These are phyloP conservation scores for Apamea sordens DNA, from an alignment of 2,888 invertebrate species.

Conservation along the genomic window DNA sequence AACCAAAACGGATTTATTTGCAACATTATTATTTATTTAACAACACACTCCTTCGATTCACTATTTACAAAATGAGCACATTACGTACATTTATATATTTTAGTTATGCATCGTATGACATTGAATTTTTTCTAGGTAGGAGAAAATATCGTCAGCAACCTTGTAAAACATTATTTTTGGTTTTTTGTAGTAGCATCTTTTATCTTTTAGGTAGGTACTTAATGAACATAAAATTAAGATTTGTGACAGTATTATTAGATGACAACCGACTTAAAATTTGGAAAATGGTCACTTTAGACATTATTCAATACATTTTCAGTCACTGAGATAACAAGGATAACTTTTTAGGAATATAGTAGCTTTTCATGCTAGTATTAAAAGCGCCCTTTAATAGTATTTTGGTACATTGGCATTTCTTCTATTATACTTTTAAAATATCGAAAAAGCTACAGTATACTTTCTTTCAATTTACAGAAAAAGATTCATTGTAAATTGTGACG, in stretches of 20 bases:
- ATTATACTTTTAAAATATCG: constrained; percentile 9
- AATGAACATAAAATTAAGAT: constrained; percentile 17
- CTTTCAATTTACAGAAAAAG: background rate
- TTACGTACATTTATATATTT: constrained; percentile 53
- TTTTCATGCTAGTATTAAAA: background rate
- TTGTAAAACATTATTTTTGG: background rate
- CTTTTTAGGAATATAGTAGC: background rate
- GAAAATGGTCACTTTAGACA: background rate
- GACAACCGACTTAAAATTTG: constrained; percentile 46
- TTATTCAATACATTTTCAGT: background rate
- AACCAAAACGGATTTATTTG: constrained; percentile 28
- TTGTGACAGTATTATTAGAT: constrained; percentile 62
- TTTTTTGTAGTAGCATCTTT: background rate
- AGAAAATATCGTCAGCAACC: background rate
- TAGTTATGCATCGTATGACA: constrained; percentile 1
- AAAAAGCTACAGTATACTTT: constrained; percentile 24
- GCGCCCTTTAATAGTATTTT: background rate
- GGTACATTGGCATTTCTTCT: background rate
- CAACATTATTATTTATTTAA: constrained; percentile 68
- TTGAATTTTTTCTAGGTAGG: constrained; percentile 3
- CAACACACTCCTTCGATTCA: constrained; percentile 62
- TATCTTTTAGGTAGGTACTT: background rate
- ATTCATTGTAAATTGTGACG: background rate
- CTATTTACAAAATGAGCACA: constrained; percentile 70
- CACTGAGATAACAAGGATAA: background rate